These are phyloP conservation scores for Coleophora deauratella DNA, from an alignment of 2,888 invertebrate genomes.

Conservation along the genomic window DNA sequence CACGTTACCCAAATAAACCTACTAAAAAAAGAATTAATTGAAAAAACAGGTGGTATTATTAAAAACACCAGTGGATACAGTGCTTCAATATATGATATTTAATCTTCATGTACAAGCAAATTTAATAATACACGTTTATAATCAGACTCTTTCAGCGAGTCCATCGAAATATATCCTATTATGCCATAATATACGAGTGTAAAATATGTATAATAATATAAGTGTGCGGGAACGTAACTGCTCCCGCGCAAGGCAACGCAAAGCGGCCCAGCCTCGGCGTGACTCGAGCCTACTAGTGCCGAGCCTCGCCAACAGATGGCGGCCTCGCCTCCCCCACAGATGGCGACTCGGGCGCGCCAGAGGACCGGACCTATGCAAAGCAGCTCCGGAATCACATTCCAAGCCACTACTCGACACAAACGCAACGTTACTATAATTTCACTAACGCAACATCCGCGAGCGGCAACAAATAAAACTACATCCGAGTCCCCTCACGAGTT, in stretches of 20 bases:
- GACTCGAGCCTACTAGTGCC: no score
- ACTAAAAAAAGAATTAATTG: constrained; percentile 49
- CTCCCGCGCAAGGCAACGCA: constrained; percentile 47
- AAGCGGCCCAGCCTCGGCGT: constrained; percentile 10
- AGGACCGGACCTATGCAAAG: constrained; percentile 21
- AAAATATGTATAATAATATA: constrained; percentile 54
- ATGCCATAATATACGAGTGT: constrained; percentile 72
- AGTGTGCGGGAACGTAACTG: constrained; percentile 40
- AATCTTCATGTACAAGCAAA: constrained; percentile 85
- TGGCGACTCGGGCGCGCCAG: no score
- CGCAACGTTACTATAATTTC: constrained; percentile 40
- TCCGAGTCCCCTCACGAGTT: constrained; percentile 51
- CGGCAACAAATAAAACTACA: constrained; percentile 56
- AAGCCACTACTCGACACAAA: constrained; percentile 40
- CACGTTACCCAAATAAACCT: constrained; percentile 69
- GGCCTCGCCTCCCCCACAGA: no score
- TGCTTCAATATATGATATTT: constrained; percentile 85
- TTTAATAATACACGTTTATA: constrained; percentile 76
- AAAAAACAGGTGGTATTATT: constrained; percentile 64
- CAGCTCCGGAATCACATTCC: constrained; percentile 65
- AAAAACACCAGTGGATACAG: constrained; percentile 74
- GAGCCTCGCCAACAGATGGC: no score
- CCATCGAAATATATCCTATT: constrained; percentile 61
- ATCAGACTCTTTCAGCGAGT: constrained; percentile 49
- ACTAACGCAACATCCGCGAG: constrained; percentile 42